phyloP scores from a whole-genome alignment of 1,140 invertebrate species.

The Pseudomyrmex pallidus region DNA sequence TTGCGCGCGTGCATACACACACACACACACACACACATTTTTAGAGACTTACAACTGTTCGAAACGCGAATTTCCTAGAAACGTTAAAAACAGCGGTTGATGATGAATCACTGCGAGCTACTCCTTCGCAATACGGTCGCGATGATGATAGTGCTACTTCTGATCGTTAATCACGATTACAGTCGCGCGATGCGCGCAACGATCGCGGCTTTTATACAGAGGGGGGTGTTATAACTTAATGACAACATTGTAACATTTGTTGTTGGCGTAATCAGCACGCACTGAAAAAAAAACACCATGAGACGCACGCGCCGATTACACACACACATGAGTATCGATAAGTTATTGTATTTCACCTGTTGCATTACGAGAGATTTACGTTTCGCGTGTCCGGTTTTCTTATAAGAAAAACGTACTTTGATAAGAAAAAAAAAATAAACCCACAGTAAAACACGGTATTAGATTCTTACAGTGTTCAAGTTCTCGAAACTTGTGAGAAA shows the following conservation, averaged over 20 bases:
- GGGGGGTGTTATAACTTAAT: conserved; percentile 3
- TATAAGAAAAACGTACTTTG: too few species aligned
- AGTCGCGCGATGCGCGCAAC: conserved; percentile 36
- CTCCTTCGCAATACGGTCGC: conserved; percentile 70
- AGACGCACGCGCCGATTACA: neutral
- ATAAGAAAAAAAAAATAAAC: too few species aligned
- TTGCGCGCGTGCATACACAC: neutral
- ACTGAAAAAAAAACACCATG: conserved; percentile 15
- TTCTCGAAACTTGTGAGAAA: too few species aligned
- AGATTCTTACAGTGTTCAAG: too few species aligned
- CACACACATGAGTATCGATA: conserved; percentile 44
- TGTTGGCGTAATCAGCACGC: conserved; percentile 6
- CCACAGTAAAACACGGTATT: too few species aligned
- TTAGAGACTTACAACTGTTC: conserved; percentile 31
- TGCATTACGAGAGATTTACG: neutral
- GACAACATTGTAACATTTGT: conserved; percentile 39
- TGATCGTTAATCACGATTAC: conserved; percentile 70
- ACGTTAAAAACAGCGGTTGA: conserved; percentile 41
- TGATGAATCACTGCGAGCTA: conserved; percentile 69
- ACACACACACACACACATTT: conserved; percentile 1
- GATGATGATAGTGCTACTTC: conserved; percentile 66
- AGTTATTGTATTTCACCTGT: conserved; percentile 16
- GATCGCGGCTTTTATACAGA: conserved; percentile 30
- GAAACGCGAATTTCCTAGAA: conserved; percentile 39
- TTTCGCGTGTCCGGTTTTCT: too few species aligned